Percentiles rank a stretch among this genome's conserved stretches.
These are phyloP conservation scores for Laterallus jamaicensis DNA, from an alignment of 2,113 vertebrate genomes.

Conservation along the genomic window DNA sequence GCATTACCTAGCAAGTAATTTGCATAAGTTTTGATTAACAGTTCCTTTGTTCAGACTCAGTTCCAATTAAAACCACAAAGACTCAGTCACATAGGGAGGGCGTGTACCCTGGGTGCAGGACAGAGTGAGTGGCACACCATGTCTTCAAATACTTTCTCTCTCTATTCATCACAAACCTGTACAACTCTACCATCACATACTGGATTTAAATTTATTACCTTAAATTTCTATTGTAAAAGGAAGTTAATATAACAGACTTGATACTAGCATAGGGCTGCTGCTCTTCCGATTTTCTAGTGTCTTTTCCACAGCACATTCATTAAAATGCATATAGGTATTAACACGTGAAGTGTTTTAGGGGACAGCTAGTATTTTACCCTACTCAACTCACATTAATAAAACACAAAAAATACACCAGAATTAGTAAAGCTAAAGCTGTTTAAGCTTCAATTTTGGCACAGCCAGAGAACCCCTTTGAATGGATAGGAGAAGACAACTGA, in stretches of 20 bases:
- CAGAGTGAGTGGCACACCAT: accelerated
- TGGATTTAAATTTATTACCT: neutral
- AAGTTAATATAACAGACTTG: neutral
- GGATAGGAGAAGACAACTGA: neutral
- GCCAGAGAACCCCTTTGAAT: neutral
- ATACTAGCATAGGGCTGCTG: neutral
- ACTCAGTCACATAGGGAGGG: neutral
- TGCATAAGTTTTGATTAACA: neutral
- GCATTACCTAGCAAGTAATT: neutral
- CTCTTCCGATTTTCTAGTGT: neutral
- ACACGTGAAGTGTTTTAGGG: neutral
- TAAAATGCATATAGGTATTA: neutral
- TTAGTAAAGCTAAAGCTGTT: neutral
- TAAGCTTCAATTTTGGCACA: neutral
- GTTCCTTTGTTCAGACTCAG: neutral
- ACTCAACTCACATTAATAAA: neutral
- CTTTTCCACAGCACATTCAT: neutral
- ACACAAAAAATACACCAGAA: neutral
- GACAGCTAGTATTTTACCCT: neutral
- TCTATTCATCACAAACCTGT: neutral
- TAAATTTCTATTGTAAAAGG: neutral
- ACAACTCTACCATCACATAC: neutral
- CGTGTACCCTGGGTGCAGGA: neutral
- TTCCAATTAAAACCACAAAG: neutral
- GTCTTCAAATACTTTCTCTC: neutral